phyloP scores from a whole-genome alignment of 2,797 vertebrate genomes.

The Silurus aristotelis region DNA sequence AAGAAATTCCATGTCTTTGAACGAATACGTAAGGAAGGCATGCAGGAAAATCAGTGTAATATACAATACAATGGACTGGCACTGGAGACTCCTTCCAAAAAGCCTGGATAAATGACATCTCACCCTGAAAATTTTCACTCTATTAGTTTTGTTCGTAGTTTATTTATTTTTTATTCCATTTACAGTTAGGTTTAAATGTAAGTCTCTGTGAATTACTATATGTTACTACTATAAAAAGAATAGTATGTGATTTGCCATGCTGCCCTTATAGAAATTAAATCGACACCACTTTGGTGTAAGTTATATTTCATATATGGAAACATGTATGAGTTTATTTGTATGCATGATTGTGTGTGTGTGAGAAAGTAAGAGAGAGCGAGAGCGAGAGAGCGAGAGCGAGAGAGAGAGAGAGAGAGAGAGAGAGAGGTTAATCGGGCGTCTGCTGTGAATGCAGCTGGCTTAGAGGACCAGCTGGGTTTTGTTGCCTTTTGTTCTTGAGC shows the following conservation, averaged over 20 bases:
- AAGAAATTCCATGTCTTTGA: not conserved
- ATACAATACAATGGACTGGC: not conserved
- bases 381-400: not conserved
- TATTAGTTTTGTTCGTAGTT: not conserved
- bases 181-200: not conserved
- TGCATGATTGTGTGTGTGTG: not conserved
- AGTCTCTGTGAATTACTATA: not conserved
- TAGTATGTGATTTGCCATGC: not conserved
- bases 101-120: not conserved
- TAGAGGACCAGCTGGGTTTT: constrained; percentile 50
- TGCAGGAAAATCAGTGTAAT: not conserved
- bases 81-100: not conserved
- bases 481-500: constrained; percentile 63
- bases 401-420: not conserved
- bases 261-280: not conserved
- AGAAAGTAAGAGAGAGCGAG: constrained; percentile 8
- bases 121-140: not conserved
- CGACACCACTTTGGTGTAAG: not conserved
- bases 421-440: constrained; percentile 47
- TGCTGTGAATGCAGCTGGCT: constrained; percentile 53
- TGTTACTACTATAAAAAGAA: not conserved
- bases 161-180: not conserved
- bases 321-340: constrained; percentile 1
- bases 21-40: not conserved
- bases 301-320: not conserved